Base-by-base conservation (phyloP, 2,113 vertebrate species). In the Neodon shergylaensis region DNA sequence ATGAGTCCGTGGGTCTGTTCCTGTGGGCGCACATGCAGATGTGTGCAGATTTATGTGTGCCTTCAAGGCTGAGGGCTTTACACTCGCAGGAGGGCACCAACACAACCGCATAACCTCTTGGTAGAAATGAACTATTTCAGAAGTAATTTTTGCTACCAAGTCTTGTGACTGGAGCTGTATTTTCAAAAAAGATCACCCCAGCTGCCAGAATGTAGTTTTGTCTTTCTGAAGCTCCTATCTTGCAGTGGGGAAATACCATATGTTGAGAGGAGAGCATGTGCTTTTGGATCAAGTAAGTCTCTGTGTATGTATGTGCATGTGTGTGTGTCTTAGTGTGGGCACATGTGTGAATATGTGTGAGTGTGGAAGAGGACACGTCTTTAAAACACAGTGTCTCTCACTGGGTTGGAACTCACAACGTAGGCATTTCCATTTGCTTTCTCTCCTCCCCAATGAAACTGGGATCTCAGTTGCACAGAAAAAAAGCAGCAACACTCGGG, bases 341-440 rank as follows among this genome's bases (percentile, higher is more conserved):
- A 16, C 22, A 63, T n/a, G 10, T 14, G n/a, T 28, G 12, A 13
- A 72, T n/a, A 72, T 72, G n/a, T 21, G 33, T 72, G 36, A 17
- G 74, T 47, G 6, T 14, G 22, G 7, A 84, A 44, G 81, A 61
- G 58, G 81, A 42, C 58, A 65, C 44, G 10, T 44, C 58, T 63
- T 83, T 31, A 42, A 83, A 65, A 65, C 24, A 39, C 24, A 65
- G 58, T 31, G 14, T 31, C 26, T 84, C 39, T 65, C 61, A 84
- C 39, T 44, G 28, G 58, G 22, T 16, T 21, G 13, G 39, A 31
- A 84, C 61, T 65, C 58, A 84, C 14, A 44, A 63, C 5, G 7
- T 44, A 65, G 58, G 58, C 58, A 58, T 58, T 83, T 95, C 85
- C 54, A 65, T 86, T 90, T 91, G 36, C 70, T 88, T 78, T 83